Evolutionary conservation across 2,888 invertebrate genomes (phyloP).

Genomic region (Protonemura montana): DNA sequence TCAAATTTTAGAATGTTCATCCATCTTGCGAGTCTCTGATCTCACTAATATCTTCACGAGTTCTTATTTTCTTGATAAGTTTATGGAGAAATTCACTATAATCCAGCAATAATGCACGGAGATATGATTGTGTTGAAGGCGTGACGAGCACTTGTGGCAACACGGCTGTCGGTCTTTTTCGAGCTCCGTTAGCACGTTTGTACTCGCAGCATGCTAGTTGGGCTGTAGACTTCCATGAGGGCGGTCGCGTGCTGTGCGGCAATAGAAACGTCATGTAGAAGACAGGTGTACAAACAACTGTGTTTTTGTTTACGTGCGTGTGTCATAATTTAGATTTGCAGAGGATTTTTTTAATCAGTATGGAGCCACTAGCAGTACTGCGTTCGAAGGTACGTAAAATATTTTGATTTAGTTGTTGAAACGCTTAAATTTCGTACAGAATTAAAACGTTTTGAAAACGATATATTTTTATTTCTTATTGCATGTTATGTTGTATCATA

Average conservation of each 20-base stretch:
- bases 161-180: background rate
- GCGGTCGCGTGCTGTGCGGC: background rate
- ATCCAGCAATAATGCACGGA: too few relatives aligned
- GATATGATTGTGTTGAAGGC: too few relatives aligned
- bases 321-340: background rate
- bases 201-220: background rate
- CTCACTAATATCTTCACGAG: too few relatives aligned
- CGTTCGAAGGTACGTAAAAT: background rate
- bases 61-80: too few relatives aligned
- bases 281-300: background rate
- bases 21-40: too few relatives aligned
- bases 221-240: background rate
- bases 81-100: too few relatives aligned
- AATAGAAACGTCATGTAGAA: background rate
- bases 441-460: too few relatives aligned
- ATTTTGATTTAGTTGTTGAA: too few relatives aligned
- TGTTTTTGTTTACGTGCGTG: background rate
- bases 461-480: too few relatives aligned
- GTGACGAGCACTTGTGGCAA: background rate
- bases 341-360: background rate
- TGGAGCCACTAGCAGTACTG: background rate
- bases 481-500: too few relatives aligned
- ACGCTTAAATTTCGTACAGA: too few relatives aligned
- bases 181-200: background rate
- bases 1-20: too few relatives aligned